Base-by-base conservation (phyloP, 2,113 vertebrate species). In the Pelusios castaneus region DNA sequence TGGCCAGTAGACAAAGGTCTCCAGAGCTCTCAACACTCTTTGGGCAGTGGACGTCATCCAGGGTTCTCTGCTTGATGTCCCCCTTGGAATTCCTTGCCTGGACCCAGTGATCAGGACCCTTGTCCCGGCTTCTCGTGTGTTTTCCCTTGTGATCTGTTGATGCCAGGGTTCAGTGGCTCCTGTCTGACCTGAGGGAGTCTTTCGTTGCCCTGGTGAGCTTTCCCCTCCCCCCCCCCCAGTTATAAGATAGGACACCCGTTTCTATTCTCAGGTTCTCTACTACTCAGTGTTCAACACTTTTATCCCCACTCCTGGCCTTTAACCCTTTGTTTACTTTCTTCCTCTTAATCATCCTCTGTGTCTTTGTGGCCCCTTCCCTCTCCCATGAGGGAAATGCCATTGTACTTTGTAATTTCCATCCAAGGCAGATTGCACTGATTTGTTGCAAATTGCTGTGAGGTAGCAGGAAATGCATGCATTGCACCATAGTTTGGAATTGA, bases 161-260 rank as follows among this genome's bases (percentile, higher is more conserved):
- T 0, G 0, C 49, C n/a, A n/a, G 1, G 76, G 75, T 0, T 7
- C 49, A 1, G 0, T 22, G 6, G 3, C 31, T 73, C 0, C 80
- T 2, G 2, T 0, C 58, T 43, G 60, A 31, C 73, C 38, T 13
- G 84, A 52, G 0, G 38, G 34, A 49, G 41, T 1, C 49, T 31
- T 75, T 25, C 10, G 11, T 43, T 43, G 22, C 70, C 43, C 38
- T 43, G 22, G 22, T 12, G 70, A 43, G 70, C 21, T 41, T 22
- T 22, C 11, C 41, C 7, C 41, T 41, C 7, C 41, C 3, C 24
- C 3, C 25, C 14, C 25, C 73, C 7, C 13, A 14, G 41, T 76
- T 45, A 25, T 43, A 10, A 73, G n/a, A 12, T 5, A 73, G 70
- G 70, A 10, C 22, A 41, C 10, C 22, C 21, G n/a, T n/a, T 63